These are phyloP conservation scores for Eulithis prunata DNA, from an alignment of 2,888 invertebrate species.

Conservation along the genomic window DNA sequence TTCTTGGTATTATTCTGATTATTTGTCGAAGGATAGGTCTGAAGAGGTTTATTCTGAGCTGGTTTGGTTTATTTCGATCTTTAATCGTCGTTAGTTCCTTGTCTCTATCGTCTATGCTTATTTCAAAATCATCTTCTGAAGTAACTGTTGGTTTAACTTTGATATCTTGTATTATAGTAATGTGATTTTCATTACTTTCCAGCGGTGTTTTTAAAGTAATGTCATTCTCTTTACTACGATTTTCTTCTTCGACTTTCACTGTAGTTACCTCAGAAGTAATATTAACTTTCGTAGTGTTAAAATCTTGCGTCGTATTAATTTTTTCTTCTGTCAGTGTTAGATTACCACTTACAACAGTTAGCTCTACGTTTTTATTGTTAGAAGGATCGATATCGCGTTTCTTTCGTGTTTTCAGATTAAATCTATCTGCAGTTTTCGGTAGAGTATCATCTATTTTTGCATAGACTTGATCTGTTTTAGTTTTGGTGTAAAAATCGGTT, in stretches of 20 bases:
- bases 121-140: constrained; percentile 2
- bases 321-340: constrained; percentile 12
- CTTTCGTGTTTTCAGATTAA: constrained; percentile 3
- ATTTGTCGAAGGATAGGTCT: constrained; percentile 20
- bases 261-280: neutral
- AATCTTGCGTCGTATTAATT: neutral
- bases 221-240: too few species aligned
- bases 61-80: constrained; percentile 1
- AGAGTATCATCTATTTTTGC: neutral
- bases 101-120: constrained; percentile 6
- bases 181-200: neutral
- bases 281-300: neutral
- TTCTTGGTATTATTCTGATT: constrained; percentile 21
- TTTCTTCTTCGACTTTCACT: neutral
- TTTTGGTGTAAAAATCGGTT: constrained; percentile 16
- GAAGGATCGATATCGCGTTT: constrained; percentile 15
- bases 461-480: too few species aligned
- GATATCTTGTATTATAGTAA: neutral
- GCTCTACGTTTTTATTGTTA: constrained; percentile 3
- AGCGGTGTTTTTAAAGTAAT: too few species aligned
- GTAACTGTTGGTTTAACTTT: neutral
- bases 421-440: constrained; percentile 5
- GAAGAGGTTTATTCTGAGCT: constrained; percentile 22
- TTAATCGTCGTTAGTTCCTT: neutral
- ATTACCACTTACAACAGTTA: constrained; percentile 28